Evolutionary conservation across 2,113 vertebrate genomes (phyloP), one percentile per base, ranked within the genome.

Genomic region (Megalops atlanticus): DNA sequence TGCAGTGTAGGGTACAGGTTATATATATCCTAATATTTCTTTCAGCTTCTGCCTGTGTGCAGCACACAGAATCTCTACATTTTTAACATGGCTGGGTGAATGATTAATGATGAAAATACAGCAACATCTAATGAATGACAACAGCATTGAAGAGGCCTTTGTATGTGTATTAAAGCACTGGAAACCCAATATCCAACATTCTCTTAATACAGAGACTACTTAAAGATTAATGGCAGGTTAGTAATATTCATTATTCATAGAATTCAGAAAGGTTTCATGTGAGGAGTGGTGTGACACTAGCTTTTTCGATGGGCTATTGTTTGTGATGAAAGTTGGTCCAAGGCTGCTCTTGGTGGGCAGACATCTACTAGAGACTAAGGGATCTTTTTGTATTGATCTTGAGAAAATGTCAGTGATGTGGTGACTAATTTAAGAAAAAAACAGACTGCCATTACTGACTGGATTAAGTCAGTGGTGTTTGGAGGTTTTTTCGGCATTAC

Each of bases 241-340:
- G 90, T 94, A 92, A 92, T 91, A 92, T 93, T 87, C 77, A 93
- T 94, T 94, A 93, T 94, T 93, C 74, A 94, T 92, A 83, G 80
- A 85, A 89, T 89, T 89, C 83, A 85, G 88, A 91, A 88, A 86
- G 87, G 89, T 69, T 87, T 86, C 82, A 49, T 88, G 84, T 85
- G 80, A 24, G 80, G 84, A 77, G 81, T 87, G 86, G 82, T 81
- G 75, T 85, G 80, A 81, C 81, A 78, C 77, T 75, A 76, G 73
- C 45, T 74, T 86, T 85, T 84, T 87, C 41, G 86, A 81, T 85
- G 77, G 58, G 78, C 80, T 84, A 86, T 89, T 88, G 84, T 89
- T 75, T 31, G 27, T 5, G 41, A n/a, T 87, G 35, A 85, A 86
- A 84, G 88, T 82, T 79, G 81, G 47, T 87, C 58, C 71, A 58